Conservation (phyloP, 2,888 invertebrate genomes). For the Caenorhabditis sp. region DNA sequence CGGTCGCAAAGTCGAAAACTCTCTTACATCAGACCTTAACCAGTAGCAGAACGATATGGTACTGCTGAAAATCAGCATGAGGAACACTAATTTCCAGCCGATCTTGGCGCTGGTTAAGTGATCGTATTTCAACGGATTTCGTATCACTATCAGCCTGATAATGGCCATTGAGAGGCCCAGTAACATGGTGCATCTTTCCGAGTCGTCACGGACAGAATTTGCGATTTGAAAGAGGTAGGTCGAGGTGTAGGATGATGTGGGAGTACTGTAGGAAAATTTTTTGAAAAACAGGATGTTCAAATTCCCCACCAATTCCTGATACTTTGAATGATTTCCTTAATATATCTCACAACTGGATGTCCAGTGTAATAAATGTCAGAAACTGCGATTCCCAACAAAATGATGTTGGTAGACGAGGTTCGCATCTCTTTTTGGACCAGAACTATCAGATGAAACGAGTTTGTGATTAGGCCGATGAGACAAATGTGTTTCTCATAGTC, state of each 20-base stretch:
- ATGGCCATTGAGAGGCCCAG: neutral
- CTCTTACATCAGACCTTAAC: no score
- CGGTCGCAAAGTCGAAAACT: no score
- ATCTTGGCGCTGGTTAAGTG: neutral
- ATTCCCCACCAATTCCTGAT: no score
- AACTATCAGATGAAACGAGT: constrained; percentile 19
- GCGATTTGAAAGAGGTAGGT: neutral
- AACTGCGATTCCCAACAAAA: constrained; percentile 20
- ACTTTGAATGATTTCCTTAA: neutral
- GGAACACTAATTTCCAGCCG: neutral
- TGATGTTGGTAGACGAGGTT: constrained; percentile 5
- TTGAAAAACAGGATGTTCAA: neutral
- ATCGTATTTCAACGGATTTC: neutral
- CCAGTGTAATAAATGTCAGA: constrained; percentile 6
- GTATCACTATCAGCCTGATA: neutral
- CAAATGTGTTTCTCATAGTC: neutral
- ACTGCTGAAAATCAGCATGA: neutral
- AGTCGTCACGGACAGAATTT: neutral
- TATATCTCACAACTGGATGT: neutral
- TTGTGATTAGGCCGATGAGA: neutral
- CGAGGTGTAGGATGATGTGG: neutral
- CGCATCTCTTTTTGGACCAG: constrained; percentile 23
- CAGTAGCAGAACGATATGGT: no score
- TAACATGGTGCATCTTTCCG: neutral
- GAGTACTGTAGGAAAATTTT: neutral